Base-by-base conservation (phyloP, 1,140 invertebrate genomes). In the Acromyrmex heyeri region DNA sequence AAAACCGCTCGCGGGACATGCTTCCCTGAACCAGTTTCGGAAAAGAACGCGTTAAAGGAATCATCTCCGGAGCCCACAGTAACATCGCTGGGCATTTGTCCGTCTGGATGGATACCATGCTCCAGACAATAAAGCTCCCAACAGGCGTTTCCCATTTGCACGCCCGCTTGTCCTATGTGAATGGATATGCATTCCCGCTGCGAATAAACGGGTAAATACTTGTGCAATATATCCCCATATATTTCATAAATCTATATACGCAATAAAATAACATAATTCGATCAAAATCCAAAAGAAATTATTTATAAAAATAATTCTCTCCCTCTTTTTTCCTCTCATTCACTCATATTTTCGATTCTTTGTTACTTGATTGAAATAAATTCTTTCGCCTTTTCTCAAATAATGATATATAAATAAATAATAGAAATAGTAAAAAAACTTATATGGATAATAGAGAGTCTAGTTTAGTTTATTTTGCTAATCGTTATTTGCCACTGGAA, bases 111-210 rank as follows among this genome's bases (percentile, higher is more conserved):
- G 77, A 97, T 97, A 10, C 97, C 96, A 92, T 97, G 97, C 90
- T 97, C 97, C 73, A 97, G 92, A 91, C 97, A 97, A 91, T 97
- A 97, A 50, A 97, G 94, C 90, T 97, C 97, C 95, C 95, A 96
- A 73, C 95, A 95, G 59, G 96, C 96, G 92, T 97, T 97, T 73
- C 97, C 97, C 91, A 97, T 97, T 93, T 97, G 97, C 44, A 97
- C 96, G 21, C 97, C 97, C n/a, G 97, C 97, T 92, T 97, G 97
- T 18, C 97, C 97, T 73, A 97, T 95, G 90, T 97, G 97, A 86
- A 97, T 95, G 76, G 96, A 96, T 88, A 97, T 96, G 90, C 96
- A 96, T 94, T 97, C 97, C 59, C 94, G 87, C 94, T 95, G 79
- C 18, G 75, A 61, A 21, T 3, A 83, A 92, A 86, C 81, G 72